These are phyloP conservation scores for Trinorchestia longiramus DNA, from an alignment of 1,140 invertebrate species.

Conservation along the genomic window DNA sequence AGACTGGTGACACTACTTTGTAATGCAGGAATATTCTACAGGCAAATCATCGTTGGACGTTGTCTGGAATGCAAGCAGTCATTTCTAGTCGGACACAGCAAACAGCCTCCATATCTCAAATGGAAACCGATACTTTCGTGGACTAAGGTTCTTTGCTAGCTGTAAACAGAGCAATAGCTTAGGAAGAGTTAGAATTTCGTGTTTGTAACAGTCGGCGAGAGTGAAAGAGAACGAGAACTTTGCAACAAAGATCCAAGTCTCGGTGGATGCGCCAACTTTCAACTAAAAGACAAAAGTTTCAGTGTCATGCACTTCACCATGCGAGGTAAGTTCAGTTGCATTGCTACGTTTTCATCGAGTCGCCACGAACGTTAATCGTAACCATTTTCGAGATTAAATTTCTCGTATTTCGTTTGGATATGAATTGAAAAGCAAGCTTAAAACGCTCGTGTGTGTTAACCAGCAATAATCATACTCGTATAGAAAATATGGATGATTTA, in stretches of 20 bases:
- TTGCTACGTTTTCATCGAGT: background rate
- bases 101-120: conserved; percentile 7
- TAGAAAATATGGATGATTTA: no score
- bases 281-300: background rate
- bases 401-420: background rate
- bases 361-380: background rate
- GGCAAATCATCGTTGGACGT: background rate
- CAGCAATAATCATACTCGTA: no score
- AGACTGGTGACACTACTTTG: background rate
- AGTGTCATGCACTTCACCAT: background rate
- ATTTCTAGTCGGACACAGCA: background rate
- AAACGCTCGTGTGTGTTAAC: no score
- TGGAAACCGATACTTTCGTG: conserved; percentile 6
- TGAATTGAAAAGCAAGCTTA: no score
- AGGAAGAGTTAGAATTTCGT: background rate
- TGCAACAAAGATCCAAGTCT: background rate
- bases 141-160: conserved; percentile 6
- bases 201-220: background rate
- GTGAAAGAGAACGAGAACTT: background rate
- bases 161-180: conserved; percentile 1
- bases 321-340: background rate
- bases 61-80: background rate
- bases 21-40: background rate
- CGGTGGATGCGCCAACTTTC: background rate
- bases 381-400: background rate